Conservation (phyloP, 2,113 vertebrate genomes). For the Trichomycterus rosablanca region DNA sequence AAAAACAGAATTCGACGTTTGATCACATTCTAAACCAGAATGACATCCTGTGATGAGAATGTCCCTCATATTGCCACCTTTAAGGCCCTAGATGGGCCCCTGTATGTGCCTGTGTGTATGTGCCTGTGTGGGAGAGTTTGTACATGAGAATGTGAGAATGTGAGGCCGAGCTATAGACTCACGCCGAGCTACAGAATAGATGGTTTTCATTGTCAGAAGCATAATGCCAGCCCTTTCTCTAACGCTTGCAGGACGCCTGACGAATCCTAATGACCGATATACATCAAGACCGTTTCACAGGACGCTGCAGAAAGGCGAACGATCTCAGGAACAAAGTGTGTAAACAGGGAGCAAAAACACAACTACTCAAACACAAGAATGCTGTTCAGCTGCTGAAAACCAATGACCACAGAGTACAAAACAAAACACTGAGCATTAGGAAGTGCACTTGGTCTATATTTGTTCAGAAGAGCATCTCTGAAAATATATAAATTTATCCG, state of each 20-base stretch:
- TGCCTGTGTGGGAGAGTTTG: too few relatives aligned
- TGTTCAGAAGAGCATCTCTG: too few relatives aligned
- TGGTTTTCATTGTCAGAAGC: constrained; percentile 16
- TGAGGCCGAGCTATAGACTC: constrained; percentile 1
- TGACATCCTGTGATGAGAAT: too few relatives aligned
- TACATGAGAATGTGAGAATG: background rate
- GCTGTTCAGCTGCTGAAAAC: background rate
- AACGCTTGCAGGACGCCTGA: constrained; percentile 14
- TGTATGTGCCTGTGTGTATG: background rate
- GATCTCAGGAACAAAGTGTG: constrained; percentile 6
- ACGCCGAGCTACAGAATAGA: constrained; percentile 34
- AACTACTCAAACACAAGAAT: background rate
- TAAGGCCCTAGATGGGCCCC: background rate
- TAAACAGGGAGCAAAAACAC: background rate
- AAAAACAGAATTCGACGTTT: too few relatives aligned
- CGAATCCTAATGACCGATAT: constrained; percentile 8
- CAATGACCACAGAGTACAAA: background rate
- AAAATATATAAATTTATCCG: background rate
- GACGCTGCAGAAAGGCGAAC: background rate
- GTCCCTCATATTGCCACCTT: background rate
- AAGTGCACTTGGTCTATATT: too few relatives aligned
- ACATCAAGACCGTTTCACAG: background rate
- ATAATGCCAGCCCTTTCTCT: constrained; percentile 26
- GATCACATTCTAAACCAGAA: too few relatives aligned
- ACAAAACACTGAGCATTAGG: too few relatives aligned